These are phyloP conservation scores for Acanthurus lineatus DNA, from an alignment of 2,797 vertebrate genomes.

Conservation along the genomic window DNA sequence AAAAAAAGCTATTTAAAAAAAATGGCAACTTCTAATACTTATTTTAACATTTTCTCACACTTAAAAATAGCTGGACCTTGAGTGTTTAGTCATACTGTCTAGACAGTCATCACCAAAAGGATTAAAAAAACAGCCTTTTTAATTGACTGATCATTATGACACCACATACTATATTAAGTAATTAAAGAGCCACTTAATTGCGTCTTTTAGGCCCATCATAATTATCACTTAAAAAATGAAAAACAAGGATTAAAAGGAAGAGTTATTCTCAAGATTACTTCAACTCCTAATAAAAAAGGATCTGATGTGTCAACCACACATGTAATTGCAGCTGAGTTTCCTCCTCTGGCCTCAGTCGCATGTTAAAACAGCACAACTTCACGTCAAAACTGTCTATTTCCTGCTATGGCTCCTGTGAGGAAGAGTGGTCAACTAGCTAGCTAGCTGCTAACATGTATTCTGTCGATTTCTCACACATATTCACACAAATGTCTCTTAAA, in stretches of 20 bases:
- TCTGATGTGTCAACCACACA: constrained; percentile 36
- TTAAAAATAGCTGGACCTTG: constrained; percentile 13
- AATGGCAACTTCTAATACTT: constrained; percentile 8
- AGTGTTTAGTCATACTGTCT: not conserved
- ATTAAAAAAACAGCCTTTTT: not conserved
- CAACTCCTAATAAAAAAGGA: not conserved
- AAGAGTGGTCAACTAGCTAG: constrained; percentile 42
- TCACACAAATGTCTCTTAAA: constrained; percentile 14
- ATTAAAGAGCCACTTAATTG: not conserved
- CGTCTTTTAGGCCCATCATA: not conserved
- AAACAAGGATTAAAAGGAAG: not conserved
- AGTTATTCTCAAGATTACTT: not conserved
- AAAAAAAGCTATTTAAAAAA: not conserved
- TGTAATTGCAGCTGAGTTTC: constrained; percentile 14
- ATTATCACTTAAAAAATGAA: not conserved
- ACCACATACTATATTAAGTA: not conserved
- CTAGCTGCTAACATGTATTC: constrained; percentile 31
- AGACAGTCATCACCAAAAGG: not conserved
- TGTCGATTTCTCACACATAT: constrained; percentile 8
- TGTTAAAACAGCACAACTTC: constrained; percentile 62
- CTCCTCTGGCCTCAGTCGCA: constrained; percentile 41
- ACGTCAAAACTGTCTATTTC: constrained; percentile 69
- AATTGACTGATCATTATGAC: not conserved
- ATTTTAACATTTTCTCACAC: constrained; percentile 18
- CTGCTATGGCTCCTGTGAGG: constrained; percentile 52